Conservation (phyloP, 2,797 vertebrate genomes). For the Okamejei kenojei region DNA sequence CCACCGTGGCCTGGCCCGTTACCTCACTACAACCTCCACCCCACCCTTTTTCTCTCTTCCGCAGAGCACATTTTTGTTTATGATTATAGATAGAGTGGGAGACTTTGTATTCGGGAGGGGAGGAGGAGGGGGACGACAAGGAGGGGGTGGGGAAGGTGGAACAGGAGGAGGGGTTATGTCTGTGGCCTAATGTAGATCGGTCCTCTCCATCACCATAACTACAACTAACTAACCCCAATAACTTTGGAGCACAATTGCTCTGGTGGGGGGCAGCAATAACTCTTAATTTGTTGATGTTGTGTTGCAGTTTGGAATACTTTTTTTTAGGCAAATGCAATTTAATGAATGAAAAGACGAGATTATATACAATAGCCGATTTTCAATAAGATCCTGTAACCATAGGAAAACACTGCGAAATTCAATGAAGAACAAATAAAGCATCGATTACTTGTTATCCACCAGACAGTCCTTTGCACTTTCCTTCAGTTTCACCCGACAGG, state of each 20-base stretch:
- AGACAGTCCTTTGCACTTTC: not conserved
- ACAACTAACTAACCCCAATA: conserved; percentile 18
- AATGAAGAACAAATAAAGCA: not conserved
- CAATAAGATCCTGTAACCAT: too few relatives aligned
- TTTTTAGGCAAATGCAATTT: not conserved
- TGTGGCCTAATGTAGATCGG: not conserved
- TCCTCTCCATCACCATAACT: conserved; percentile 18
- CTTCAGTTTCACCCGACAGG: not conserved
- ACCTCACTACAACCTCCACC: not conserved
- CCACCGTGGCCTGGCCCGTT: not conserved
- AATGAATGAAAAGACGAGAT: not conserved
- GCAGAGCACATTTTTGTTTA: not conserved
- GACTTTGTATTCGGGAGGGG: conserved; percentile 10
- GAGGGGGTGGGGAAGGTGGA: conserved; percentile 5
- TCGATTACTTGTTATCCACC: not conserved
- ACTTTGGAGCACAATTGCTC: not conserved
- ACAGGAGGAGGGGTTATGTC: conserved; percentile 45
- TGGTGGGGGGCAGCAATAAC: not conserved
- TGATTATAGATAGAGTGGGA: not conserved
- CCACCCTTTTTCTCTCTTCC: not conserved
- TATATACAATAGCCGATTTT: not conserved
- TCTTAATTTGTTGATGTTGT: not conserved
- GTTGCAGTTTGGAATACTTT: not conserved
- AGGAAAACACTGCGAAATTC: too few relatives aligned
- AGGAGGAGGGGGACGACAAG: not conserved